Evolutionary conservation across 64 coral and sea anemone genomes (phyloP).

Genomic region (Anthopleura sola): DNA sequence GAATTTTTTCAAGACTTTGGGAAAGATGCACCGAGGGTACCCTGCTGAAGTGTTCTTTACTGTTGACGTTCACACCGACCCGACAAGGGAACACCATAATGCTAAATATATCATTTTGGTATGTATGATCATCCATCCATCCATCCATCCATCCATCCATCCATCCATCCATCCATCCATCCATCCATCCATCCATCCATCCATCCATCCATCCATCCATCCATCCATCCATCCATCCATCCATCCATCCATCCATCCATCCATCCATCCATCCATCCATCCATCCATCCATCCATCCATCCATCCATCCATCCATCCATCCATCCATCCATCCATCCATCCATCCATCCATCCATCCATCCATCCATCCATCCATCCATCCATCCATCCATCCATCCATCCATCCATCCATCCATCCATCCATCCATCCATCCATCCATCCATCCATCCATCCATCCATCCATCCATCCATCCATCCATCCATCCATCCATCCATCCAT

Average conservation of each 20-base stretch:
- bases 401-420: background rate
- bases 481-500: background rate
- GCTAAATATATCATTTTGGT: constrained; percentile 53
- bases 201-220: background rate
- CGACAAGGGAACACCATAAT: constrained; percentile 32
- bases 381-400: background rate
- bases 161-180: background rate
- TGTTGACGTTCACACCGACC: constrained; percentile 85
- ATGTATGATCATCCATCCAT: background rate
- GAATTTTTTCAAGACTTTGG: constrained; percentile 73
- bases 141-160: background rate
- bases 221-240: background rate
- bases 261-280: background rate
- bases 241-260: background rate
- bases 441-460: background rate
- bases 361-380: background rate
- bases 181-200: background rate
- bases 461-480: background rate
- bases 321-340: background rate
- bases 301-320: background rate
- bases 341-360: background rate
- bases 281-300: background rate
- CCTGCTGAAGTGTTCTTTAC: constrained; percentile 91
- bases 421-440: background rate
- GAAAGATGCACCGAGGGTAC: constrained; percentile 60